Conservation (phyloP, 2,113 vertebrate genomes). For the Pycnonotus jocosus region DNA sequence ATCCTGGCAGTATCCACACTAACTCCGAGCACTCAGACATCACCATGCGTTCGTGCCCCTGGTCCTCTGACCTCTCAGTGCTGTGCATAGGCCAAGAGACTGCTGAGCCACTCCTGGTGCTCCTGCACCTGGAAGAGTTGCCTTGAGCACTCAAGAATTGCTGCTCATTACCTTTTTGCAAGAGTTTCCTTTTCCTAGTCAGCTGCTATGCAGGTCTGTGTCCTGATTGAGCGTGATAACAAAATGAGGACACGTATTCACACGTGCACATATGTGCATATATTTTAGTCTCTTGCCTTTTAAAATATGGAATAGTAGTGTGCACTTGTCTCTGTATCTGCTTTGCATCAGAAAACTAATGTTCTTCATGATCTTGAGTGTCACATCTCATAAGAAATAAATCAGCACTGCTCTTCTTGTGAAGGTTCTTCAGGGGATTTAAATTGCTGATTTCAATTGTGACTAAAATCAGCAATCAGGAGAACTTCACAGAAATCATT, state of each 20-base stretch:
- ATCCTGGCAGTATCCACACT: conserved; percentile 1
- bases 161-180: background rate
- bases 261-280: accelerated
- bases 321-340: background rate
- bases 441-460: background rate
- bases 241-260: background rate
- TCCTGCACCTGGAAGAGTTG: background rate
- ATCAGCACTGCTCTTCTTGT: background rate
- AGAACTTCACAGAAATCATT: background rate
- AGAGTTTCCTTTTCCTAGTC: background rate
- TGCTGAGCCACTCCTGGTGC: background rate
- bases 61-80: background rate
- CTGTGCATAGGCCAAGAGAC: background rate
- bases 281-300: background rate
- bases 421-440: background rate
- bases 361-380: background rate
- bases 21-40: background rate
- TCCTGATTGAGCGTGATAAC: background rate
- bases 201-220: background rate
- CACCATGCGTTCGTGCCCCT: accelerated
- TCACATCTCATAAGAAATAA: background rate
- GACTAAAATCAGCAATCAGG: background rate
- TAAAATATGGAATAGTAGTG: background rate
- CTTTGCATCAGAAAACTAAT: background rate
- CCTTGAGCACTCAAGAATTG: background rate